Evolutionary conservation across 2,113 vertebrate species (phyloP), one percentile per base, ranked within the genome.

Genomic region (Grallaria varia): DNA sequence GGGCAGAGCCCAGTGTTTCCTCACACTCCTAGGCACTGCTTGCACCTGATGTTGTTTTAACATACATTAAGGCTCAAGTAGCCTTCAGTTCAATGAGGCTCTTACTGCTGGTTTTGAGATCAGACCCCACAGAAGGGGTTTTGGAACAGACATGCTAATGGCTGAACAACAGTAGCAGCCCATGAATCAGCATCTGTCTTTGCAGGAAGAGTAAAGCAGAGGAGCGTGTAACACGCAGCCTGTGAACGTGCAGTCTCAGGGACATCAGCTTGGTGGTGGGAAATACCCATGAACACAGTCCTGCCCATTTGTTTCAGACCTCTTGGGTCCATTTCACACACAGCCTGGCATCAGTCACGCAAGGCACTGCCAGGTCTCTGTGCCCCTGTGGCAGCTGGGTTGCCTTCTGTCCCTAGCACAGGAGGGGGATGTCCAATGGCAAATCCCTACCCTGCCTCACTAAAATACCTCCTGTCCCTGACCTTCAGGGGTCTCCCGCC

Each of bases 171-270:
- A 66, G 50, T 37, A 83, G 50, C 80, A 92, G n/a, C 68, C 77
- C 0, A 0, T 66, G 59, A 84, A 74, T 69, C 64, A 76, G 37
- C 60, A 71, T 37, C 28, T 84, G 59, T 66, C 40, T 64, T 28
- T 84, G 31, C 35, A 82, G 74, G 58, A 82, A 64, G 30, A 87
- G 47, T 84, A 89, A 47, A 87, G 31, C 73, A 68, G 73, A 86
- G 50, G 20, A 71, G n/a, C 53, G 21, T 27, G 33, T 91, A 71
- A 37, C 30, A 39, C 44, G 42, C 14, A 52, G 40, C 31, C 47
- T 39, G 4, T 3, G 3, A 67, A 75, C 1, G 0, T 18, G 28
- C 49, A 72, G 40, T 53, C 60, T 47, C 14, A 47, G 60, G 49
- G 31, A 42, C 31, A 55, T 58, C 56, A 53, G n/a, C 66, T 39